A percentile compares a stretch with the other conserved stretches of the same genome.
Conservation (phyloP, 92 coral and sea anemone species). For the Metridium senile region DNA sequence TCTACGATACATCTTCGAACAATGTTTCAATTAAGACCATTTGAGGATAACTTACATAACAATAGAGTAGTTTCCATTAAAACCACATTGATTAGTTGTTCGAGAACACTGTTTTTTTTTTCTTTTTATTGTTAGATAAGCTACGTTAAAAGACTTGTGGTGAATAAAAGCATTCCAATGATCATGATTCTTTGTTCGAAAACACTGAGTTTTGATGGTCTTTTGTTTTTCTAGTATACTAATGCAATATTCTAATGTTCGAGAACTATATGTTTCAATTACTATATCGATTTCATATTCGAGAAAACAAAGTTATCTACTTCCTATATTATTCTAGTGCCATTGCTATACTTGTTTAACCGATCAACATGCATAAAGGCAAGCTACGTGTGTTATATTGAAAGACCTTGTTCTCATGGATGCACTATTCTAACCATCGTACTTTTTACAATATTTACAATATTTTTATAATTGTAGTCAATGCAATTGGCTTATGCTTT, state of each 20-base stretch:
- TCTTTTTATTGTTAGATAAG: too few relatives aligned
- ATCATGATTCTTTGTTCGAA: too few relatives aligned
- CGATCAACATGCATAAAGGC: background rate
- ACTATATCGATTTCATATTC: background rate
- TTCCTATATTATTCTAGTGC: background rate
- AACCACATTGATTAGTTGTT: background rate
- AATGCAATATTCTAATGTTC: background rate
- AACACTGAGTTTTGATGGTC: background rate
- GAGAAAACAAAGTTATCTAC: background rate
- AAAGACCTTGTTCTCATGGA: background rate
- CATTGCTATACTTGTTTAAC: too few relatives aligned
- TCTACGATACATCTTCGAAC: background rate
- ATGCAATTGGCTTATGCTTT: too few relatives aligned
- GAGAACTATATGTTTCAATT: background rate
- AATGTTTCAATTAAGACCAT: slow-evolving; percentile 12
- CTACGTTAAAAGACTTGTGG: too few relatives aligned
- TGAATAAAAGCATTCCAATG: too few relatives aligned
- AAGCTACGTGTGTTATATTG: background rate
- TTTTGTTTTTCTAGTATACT: background rate
- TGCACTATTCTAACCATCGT: background rate
- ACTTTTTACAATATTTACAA: slow-evolving; percentile 10
- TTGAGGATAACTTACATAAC: too few relatives aligned
- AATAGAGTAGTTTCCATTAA: too few relatives aligned
- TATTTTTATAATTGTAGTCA: too few relatives aligned
- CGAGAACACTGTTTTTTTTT: background rate